Conservation (phyloP, 2,888 invertebrate genomes). For the Ophion ellenae region DNA sequence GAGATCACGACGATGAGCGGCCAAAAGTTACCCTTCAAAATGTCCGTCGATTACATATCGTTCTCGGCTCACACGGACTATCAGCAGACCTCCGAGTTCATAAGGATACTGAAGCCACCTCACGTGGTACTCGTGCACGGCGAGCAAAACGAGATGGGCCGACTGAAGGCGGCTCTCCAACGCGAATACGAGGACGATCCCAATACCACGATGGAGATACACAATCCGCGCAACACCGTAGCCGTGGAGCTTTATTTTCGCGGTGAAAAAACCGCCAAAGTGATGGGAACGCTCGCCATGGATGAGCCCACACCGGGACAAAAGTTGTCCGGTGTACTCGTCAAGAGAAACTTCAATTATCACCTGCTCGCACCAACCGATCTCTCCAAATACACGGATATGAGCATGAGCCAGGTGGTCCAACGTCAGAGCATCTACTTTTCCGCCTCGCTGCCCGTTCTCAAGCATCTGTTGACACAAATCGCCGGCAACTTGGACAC, state of each 20-base stretch:
- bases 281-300: conserved; percentile 96
- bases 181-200: conserved; percentile 96
- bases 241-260: conserved; percentile 96
- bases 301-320: conserved; percentile 91
- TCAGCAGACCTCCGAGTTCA: conserved; percentile 98
- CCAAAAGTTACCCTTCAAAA: conserved; percentile 97
- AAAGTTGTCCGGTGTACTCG: conserved; percentile 95
- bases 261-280: conserved; percentile 99
- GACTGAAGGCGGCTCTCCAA: conserved; percentile 96
- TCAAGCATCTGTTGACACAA: conserved; percentile 91
- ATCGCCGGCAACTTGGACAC: conserved; percentile 91
- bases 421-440: conserved; percentile 97
- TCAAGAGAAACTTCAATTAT: conserved; percentile 99
- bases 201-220: conserved; percentile 92
- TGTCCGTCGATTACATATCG: conserved; percentile 99
- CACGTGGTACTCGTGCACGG: conserved; percentile 99
- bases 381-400: conserved; percentile 97
- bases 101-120: conserved; percentile 96
- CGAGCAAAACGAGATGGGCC: conserved; percentile 99
- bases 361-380: conserved; percentile 96
- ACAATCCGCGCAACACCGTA: conserved; percentile 98
- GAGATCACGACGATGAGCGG: conserved; percentile 98
- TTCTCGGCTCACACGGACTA: conserved; percentile 99
- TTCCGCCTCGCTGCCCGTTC: conserved; percentile 89
- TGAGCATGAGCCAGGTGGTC: conserved; percentile 96